Evolutionary conservation across 1,140 invertebrate genomes (phyloP).

Genomic region (Drosophila sechellia): DNA sequence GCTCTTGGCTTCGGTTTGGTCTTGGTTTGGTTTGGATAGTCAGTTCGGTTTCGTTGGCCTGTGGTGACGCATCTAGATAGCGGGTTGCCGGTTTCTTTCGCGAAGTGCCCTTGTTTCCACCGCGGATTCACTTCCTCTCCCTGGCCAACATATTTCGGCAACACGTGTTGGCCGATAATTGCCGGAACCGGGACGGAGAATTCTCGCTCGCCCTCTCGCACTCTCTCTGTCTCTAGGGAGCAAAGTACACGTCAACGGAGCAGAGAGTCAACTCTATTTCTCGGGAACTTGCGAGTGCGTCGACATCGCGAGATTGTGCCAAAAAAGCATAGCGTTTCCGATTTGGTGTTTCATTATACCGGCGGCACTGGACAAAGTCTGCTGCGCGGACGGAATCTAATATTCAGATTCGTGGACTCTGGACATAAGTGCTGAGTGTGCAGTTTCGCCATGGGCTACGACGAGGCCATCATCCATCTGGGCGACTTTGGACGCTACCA

Average conservation of each 20-base stretch:
- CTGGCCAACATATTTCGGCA: constrained; percentile 28
- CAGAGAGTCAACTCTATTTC: constrained; percentile 10
- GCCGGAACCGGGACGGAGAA: constrained; percentile 14
- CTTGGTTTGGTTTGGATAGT: constrained; percentile 7
- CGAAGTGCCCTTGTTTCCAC: constrained; percentile 9
- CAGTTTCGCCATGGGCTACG: constrained; percentile 87
- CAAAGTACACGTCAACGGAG: constrained; percentile 57
- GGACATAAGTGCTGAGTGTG: no score
- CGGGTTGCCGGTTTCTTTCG: neutral
- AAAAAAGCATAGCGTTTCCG: constrained; percentile 28
- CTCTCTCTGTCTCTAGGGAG: constrained; percentile 10
- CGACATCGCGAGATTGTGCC: constrained; percentile 40
- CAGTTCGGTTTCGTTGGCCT: constrained; percentile 27
- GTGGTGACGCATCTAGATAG: constrained; percentile 43
- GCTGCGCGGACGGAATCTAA: constrained; percentile 10
- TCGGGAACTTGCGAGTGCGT: constrained; percentile 2
- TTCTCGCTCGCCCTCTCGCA: constrained; percentile 1
- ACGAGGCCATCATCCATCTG: constrained; percentile 88
- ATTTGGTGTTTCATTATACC: constrained; percentile 35
- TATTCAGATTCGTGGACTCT: neutral
- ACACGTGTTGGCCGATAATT: constrained; percentile 57
- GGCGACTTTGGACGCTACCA: constrained; percentile 92
- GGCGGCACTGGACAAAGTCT: constrained; percentile 24
- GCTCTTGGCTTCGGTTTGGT: constrained; percentile 1
- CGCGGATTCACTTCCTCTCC: constrained; percentile 1